Conservation (phyloP, 1,140 invertebrate genomes). For the Drosophila ananassae region DNA sequence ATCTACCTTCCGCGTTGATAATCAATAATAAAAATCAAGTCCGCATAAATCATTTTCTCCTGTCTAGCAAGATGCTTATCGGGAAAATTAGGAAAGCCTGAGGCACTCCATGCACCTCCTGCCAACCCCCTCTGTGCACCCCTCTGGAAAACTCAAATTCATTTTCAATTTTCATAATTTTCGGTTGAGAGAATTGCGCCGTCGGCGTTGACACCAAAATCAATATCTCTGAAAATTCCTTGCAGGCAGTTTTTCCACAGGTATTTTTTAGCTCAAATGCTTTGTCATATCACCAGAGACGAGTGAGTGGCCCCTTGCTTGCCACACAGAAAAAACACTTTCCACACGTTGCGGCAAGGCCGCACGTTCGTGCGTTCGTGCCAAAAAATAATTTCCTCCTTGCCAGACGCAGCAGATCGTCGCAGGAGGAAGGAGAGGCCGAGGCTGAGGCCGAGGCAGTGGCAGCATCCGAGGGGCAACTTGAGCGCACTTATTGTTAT, state of each 20-base stretch:
- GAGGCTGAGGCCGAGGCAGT: neutral
- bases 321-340: neutral
- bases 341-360: conserved; percentile 41
- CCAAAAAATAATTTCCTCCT: conserved; percentile 80
- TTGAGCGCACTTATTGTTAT: conserved; percentile 81
- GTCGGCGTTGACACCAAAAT: conserved; percentile 65
- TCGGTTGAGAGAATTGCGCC: conserved; percentile 56
- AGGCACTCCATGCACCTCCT: neutral
- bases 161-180: conserved; percentile 80
- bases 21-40: conserved; percentile 69
- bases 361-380: conserved; percentile 78
- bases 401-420: conserved; percentile 46
- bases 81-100: conserved; percentile 43
- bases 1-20: conserved; percentile 35
- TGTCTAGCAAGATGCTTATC: conserved; percentile 67
- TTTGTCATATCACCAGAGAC: conserved; percentile 74
- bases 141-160: conserved; percentile 29
- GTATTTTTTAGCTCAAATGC: conserved; percentile 56
- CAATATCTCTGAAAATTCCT: conserved; percentile 64
- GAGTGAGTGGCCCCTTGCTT: conserved; percentile 18
- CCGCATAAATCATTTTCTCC: conserved; percentile 67
- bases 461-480: conserved; percentile 52
- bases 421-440: conserved; percentile 2
- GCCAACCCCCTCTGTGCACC: neutral
- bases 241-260: conserved; percentile 61